A percentile compares a stretch with the other conserved stretches of the same genome.
Evolutionary conservation across 2,888 invertebrate genomes (phyloP).

Genomic region (Caenorhabditis macrosperma): DNA sequence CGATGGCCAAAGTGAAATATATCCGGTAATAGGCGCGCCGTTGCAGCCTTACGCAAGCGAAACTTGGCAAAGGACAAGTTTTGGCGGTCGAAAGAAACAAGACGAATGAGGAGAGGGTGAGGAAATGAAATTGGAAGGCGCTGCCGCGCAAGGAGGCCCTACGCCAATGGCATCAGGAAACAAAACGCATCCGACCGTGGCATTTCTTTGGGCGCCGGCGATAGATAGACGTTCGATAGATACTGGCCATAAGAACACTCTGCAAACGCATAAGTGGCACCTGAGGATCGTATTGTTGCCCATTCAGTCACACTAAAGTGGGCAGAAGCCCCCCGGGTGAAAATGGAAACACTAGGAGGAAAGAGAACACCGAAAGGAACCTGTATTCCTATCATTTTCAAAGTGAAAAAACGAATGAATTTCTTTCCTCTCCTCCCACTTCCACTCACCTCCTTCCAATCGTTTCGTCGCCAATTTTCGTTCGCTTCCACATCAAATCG

Average conservation of each 20-base stretch:
- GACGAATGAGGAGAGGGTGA: background rate
- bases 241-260: background rate
- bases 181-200: conserved; percentile 19
- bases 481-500: conserved; percentile 19
- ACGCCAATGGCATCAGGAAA: conserved; percentile 19
- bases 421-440: conserved; percentile 4
- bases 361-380: conserved; percentile 1
- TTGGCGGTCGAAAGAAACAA: conserved; percentile 55
- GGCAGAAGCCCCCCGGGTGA: background rate
- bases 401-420: background rate
- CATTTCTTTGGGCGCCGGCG: too few relatives aligned
- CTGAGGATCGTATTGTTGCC: conserved; percentile 4
- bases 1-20: conserved; percentile 47
- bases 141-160: too few relatives aligned
- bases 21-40: conserved; percentile 61
- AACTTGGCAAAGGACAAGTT: conserved; percentile 65
- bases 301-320: conserved; percentile 10
- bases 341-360: background rate
- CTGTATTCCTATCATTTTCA: conserved; percentile 2
- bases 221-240: background rate
- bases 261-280: conserved; percentile 4
- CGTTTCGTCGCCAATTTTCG: conserved; percentile 28
- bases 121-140: conserved; percentile 2
- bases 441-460: conserved; percentile 26
- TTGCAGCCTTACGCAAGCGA: conserved; percentile 43